Evolutionary conservation across 2,113 vertebrate genomes (phyloP).

Genomic region (Artemisiospiza belli): DNA sequence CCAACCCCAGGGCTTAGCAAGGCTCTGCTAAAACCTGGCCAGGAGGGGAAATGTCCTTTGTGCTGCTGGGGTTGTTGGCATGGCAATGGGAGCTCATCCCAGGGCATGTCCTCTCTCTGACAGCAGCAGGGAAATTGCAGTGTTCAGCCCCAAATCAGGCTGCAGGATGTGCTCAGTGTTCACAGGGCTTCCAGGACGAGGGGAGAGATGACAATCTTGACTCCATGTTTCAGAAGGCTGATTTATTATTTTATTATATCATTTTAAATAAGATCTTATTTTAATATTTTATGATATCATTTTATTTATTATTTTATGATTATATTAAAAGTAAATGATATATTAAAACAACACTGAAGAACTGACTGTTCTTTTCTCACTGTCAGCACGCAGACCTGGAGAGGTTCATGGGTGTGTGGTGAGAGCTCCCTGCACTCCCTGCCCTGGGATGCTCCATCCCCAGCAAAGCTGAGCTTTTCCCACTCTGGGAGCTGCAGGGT

Average conservation of each 20-base stretch:
- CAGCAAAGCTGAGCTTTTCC: background rate
- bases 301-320: too few species aligned
- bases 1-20: accelerated
- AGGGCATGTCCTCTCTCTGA: background rate
- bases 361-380: background rate
- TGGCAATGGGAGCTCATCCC: background rate
- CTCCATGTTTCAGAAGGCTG: too few species aligned
- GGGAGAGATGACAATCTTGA: too few species aligned
- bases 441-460: background rate
- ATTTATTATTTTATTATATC: too few species aligned
- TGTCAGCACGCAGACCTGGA: background rate
- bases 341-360: too few species aligned
- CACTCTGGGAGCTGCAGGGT: accelerated
- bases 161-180: background rate
- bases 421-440: background rate
- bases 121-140: background rate
- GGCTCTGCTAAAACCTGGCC: background rate
- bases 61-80: background rate
- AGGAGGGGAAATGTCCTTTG: background rate
- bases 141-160: background rate
- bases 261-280: too few species aligned
- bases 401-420: accelerated
- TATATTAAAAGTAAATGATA: too few species aligned
- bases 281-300: too few species aligned
- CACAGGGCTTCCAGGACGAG: too few species aligned